Percentiles rank a stretch among this genome's conserved stretches.
phyloP scores from a whole-genome alignment of 2,888 invertebrate species.

The Troglohyphantes excavatus region DNA sequence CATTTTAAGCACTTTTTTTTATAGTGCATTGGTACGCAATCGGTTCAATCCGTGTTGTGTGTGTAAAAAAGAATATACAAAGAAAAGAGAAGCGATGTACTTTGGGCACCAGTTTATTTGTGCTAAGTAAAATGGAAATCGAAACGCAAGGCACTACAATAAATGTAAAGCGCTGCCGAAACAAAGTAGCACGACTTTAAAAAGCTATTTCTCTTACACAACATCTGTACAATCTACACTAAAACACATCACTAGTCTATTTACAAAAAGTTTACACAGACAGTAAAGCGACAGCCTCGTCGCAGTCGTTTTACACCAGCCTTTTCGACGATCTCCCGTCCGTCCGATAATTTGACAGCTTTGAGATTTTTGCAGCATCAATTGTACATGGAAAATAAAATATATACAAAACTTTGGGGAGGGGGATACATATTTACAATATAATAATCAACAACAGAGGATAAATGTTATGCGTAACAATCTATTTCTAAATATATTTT shows the following conservation, averaged over 20 bases:
- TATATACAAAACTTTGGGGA: not conserved
- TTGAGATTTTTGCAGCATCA: not conserved
- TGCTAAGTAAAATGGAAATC: conserved; percentile 59
- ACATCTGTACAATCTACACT: conserved; percentile 39
- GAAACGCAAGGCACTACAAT: conserved; percentile 67
- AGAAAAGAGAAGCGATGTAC: not conserved
- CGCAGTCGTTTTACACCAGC: not conserved
- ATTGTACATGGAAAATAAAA: not conserved
- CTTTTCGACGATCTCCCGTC: not conserved
- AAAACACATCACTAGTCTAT: conserved; percentile 4
- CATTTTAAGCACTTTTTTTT: too few relatives aligned
- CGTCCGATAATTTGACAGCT: not conserved
- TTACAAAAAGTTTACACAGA: conserved; percentile 10
- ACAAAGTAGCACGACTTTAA: conserved; percentile 31
- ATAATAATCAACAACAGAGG: not conserved
- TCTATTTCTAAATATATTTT: not conserved
- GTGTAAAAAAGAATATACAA: not conserved
- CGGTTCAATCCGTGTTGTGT: too few relatives aligned
- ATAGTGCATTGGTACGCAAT: too few relatives aligned
- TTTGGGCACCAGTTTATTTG: conserved; percentile 59
- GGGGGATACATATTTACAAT: not conserved
- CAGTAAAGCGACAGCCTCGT: not conserved
- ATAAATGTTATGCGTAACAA: not conserved
- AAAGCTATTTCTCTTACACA: conserved; percentile 27
- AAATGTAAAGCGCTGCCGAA: conserved; percentile 37